These are phyloP conservation scores for Pteropus rufus DNA, from an alignment of 2,797 vertebrate species.

Conservation along the genomic window DNA sequence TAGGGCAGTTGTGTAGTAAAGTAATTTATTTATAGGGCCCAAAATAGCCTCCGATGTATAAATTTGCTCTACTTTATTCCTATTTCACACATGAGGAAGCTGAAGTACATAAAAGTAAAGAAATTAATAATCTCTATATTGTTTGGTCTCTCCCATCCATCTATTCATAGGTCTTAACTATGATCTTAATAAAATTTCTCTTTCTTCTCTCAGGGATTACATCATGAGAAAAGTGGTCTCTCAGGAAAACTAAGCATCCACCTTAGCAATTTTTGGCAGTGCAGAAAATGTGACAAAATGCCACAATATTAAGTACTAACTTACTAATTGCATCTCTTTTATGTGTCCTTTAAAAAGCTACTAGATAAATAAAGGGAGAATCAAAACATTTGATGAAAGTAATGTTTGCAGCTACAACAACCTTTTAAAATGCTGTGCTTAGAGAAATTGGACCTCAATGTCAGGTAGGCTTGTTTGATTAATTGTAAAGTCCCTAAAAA, in stretches of 20 bases:
- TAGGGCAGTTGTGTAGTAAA: background rate
- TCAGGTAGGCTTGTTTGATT: background rate
- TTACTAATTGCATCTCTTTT: background rate
- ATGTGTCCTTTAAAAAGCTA: background rate
- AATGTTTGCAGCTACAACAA: background rate
- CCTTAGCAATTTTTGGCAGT: background rate
- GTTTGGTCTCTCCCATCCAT: background rate
- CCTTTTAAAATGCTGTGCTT: background rate
- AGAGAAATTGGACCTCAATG: background rate
- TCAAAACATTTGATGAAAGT: background rate
- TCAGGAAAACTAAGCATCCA: background rate
- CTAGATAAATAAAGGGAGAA: background rate
- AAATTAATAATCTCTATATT: background rate
- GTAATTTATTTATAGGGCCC: background rate
- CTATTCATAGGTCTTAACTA: background rate
- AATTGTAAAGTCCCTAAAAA: background rate
- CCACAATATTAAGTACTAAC: background rate
- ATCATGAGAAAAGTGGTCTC: background rate
- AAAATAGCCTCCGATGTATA: background rate
- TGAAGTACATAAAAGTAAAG: background rate
- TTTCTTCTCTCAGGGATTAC: background rate
- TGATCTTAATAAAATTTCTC: background rate
- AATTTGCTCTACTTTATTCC: background rate
- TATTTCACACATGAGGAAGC: background rate
- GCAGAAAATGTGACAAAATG: background rate